These are phyloP conservation scores for Archivesica marissinica DNA, from an alignment of 1,140 invertebrate genomes.

Conservation along the genomic window DNA sequence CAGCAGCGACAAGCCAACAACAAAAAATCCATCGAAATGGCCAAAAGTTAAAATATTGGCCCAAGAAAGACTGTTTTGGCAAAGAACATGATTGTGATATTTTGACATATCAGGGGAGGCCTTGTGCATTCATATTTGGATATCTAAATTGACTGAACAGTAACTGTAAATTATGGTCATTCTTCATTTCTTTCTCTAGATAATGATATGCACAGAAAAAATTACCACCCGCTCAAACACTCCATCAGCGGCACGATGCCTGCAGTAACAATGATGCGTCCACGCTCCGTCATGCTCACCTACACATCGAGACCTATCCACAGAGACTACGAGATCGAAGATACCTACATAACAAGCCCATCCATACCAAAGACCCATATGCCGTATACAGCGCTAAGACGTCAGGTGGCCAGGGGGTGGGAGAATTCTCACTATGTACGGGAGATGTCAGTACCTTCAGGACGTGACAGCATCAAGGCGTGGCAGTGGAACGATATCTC, in stretches of 20 bases:
- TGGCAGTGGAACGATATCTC: conserved; percentile 82
- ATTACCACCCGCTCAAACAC: conserved; percentile 71
- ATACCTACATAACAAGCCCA: conserved; percentile 75
- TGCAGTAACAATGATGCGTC: conserved; percentile 77
- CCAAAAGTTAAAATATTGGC: too few species aligned
- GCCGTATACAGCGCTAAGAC: conserved; percentile 77
- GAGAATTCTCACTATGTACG: conserved; percentile 75
- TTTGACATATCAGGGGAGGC: too few species aligned
- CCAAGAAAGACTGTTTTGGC: too few species aligned
- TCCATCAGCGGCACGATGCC: conserved; percentile 75
- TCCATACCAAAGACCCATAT: conserved; percentile 81
- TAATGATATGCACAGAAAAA: conserved; percentile 53
- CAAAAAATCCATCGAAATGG: too few species aligned
- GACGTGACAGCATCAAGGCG: conserved; percentile 77
- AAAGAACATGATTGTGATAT: too few species aligned
- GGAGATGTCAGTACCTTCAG: conserved; percentile 78
- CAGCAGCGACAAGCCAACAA: too few species aligned
- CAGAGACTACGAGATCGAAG: conserved; percentile 73
- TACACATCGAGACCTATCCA: conserved; percentile 74
- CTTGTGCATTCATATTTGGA: too few species aligned
- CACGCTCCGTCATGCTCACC: conserved; percentile 66
- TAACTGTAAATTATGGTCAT: not conserved
- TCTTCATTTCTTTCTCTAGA: conserved; percentile 3
- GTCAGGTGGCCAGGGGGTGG: conserved; percentile 79
- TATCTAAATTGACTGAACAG: not conserved